Conservation (phyloP, 2,888 invertebrate genomes). For the Limnephilus auricula region DNA sequence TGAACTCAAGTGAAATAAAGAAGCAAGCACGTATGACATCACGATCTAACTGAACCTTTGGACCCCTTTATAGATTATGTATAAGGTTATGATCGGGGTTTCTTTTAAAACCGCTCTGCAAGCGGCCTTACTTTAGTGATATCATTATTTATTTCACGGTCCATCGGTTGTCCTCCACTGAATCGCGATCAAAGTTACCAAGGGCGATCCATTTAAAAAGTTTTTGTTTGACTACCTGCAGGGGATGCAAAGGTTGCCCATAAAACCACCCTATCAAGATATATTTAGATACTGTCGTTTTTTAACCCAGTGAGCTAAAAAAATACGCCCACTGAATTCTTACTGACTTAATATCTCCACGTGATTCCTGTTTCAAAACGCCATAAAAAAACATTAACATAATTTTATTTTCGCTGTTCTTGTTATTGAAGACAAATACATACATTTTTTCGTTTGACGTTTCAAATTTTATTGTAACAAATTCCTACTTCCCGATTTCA, state of each 20-base stretch:
- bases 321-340: conserved; percentile 17
- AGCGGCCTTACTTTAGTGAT: not conserved
- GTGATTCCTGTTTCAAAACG: conserved; percentile 30
- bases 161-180: not conserved
- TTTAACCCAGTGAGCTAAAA: conserved; percentile 7
- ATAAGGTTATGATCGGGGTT: not conserved
- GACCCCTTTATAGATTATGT: not conserved
- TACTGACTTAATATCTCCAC: not conserved
- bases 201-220: conserved; percentile 48
- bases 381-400: not conserved
- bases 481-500: not conserved
- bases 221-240: conserved; percentile 55
- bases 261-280: conserved; percentile 18
- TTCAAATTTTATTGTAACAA: not conserved
- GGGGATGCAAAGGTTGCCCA: conserved; percentile 42
- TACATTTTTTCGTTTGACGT: not conserved
- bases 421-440: not conserved
- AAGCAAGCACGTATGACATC: not conserved
- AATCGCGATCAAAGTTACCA: conserved; percentile 17
- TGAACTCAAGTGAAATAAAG: not conserved
- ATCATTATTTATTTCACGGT: not conserved
- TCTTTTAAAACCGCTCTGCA: not conserved
- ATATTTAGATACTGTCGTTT: conserved; percentile 50
- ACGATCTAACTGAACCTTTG: not conserved
- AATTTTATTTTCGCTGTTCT: not conserved